Base-by-base conservation (phyloP, 2,797 vertebrate species). In the Notoglanidium macrostoma region DNA sequence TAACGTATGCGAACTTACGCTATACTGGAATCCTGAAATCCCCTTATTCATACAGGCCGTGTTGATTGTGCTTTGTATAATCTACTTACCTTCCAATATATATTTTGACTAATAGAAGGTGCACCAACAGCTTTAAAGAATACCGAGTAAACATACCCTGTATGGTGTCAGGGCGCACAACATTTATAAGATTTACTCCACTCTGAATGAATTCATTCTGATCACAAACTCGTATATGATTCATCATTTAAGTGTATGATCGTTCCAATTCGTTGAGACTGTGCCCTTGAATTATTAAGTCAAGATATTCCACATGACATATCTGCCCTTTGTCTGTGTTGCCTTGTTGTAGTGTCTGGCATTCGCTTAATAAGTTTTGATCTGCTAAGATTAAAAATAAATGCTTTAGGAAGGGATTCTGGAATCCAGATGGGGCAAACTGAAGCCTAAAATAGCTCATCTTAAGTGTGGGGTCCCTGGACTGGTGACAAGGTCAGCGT, bases 401-500 rank as follows among this genome's bases (percentile, higher is more conserved):
- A 67, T 1, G 46, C 80, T 83, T 29, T 40, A 63, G 44, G 44
- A 81, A 49, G 21, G 6, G 40, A 17, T 63, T 23, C 23, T 44
- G 23, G 21, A 63, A 19, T 83, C 61, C 29, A 84, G 61, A 77
- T 29, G 74, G 63, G 44, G 7, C 23, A 61, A 79, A 23, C n/a
- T 12, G 15, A 68, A 72, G 54, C 54, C 73, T 79, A 79, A 79
- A 87, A 87, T 87, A 85, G 79, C 83, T 84, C 12, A 29, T 84
- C 35, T 79, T 77, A 32, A 72, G 63, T 51, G 44, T 79, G 21
- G 49, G 40, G 40, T 32, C 74, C 84, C 74, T 84, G 82, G 40
- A 59, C 35, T 79, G 54, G 74, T 80, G 87, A 87, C 87, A 87
- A 77, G 87, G 82, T 84, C 74, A 79, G 40, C 17, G 26, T 78